Conservation (phyloP, 1,140 invertebrate species). For the Galendromus occidentalis region DNA sequence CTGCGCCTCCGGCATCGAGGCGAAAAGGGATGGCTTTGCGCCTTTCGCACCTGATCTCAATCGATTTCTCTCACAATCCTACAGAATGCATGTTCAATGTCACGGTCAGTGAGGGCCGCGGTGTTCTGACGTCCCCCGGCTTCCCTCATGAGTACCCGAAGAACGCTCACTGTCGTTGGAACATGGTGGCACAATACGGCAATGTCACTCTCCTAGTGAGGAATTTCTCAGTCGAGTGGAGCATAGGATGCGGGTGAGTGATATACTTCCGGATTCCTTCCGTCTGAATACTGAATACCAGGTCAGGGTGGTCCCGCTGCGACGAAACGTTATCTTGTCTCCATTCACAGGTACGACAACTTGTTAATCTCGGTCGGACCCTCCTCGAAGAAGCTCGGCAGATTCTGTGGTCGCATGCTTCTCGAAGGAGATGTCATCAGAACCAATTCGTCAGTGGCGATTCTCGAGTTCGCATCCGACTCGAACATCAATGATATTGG, state of each 20-base stretch:
- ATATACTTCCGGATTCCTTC: background rate
- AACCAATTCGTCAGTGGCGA: background rate
- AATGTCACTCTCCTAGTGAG: background rate
- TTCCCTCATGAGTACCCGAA: background rate
- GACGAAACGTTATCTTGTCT: background rate
- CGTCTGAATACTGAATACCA: background rate
- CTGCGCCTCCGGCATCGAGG: no score
- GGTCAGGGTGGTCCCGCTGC: background rate
- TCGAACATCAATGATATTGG: background rate
- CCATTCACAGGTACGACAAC: background rate
- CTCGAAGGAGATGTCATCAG: background rate
- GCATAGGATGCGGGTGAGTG: background rate
- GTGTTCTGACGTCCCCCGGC: background rate
- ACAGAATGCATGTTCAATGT: background rate
- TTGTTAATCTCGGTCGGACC: background rate
- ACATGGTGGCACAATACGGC: background rate
- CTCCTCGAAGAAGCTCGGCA: background rate
- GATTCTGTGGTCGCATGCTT: background rate
- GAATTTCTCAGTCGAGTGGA: background rate
- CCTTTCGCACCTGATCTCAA: no score
- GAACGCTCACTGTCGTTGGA: constrained; percentile 3
- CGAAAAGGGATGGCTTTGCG: no score
- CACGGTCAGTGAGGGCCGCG: background rate
- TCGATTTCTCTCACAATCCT: no score
- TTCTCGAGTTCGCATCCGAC: background rate